Evolutionary conservation across 2,797 vertebrate genomes (phyloP), one percentile per base, ranked within the genome.

Genomic region (Cyclopterus lumpus): DNA sequence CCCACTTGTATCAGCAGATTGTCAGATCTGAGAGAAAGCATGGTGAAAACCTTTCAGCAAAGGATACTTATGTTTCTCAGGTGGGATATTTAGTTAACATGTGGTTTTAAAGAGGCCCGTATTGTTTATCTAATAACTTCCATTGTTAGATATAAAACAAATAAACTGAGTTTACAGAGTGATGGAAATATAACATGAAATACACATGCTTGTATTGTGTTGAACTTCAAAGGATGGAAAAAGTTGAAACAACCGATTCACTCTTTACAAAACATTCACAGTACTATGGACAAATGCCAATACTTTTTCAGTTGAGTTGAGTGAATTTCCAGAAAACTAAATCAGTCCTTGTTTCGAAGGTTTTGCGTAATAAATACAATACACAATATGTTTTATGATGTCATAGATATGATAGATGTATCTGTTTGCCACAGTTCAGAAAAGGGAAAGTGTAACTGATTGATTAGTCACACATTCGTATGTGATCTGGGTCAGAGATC

Each of bases 401-500:
- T 74, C 75, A 63, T n/a, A 34, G 9, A 49, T 44, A 48, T 59
- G 42, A 75, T 49, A 53, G n/a, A 54, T 82, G 65, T 2, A 69
- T n/a, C 24, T 79, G 7, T n/a, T 64, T 55, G 34, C 11, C 32
- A 59, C 6, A 42, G 30, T 60, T 77, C 10, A 71, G 46, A 71
- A 69, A 75, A 67, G 22, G 24, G 22, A 61, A 77, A 79, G 40
- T 67, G 61, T 54, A 57, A 80, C 38, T 30, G 32, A 79, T 24
- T 67, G 40, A 83, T 82, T 66, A 30, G 26, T 67, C 58, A 64
- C 63, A 28, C 66, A 53, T 11, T 26, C 5, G 6, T 53, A 53
- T 10, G 36, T 68, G 60, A 81, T 67, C 38, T 79, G 68, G 60
- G 72, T 89, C 77, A 77, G 55, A 81, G 44, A 77, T 59, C 60